phyloP scores from a whole-genome alignment of 2,888 invertebrate genomes.

The Sturmia bella region DNA sequence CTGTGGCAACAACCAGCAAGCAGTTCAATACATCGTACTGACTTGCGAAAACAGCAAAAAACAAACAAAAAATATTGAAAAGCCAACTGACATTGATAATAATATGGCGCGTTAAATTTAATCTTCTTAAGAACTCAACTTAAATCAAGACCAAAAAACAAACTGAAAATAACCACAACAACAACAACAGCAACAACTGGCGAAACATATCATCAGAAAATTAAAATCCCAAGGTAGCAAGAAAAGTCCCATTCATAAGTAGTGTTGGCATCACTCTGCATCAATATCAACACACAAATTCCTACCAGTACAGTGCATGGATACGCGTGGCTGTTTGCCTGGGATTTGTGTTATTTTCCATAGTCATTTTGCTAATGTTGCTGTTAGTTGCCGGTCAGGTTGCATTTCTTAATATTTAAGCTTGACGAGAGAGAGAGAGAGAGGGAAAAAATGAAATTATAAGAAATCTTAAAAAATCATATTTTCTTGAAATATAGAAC shows the following conservation, averaged over 20 bases:
- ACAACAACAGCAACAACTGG: constrained; percentile 19
- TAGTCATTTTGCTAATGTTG: constrained; percentile 59
- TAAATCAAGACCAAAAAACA: constrained; percentile 49
- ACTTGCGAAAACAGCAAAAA: constrained; percentile 6
- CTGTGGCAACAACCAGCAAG: constrained; percentile 35
- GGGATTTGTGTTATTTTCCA: constrained; percentile 40
- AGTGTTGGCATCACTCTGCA: constrained; percentile 69
- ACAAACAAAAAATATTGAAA: constrained; percentile 15
- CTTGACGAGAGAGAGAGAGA: constrained; percentile 1
- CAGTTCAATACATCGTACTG: constrained; percentile 27
- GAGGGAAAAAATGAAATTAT: constrained; percentile 38
- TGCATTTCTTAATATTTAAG: constrained; percentile 38
- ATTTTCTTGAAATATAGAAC: constrained; percentile 60
- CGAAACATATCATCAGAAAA: constrained; percentile 64
- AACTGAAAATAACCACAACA: constrained; percentile 5
- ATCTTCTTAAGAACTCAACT: constrained; percentile 72
- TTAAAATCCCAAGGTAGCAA: constrained; percentile 53
- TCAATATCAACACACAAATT: constrained; percentile 67
- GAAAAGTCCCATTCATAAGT: constrained; percentile 46
- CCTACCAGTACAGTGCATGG: background rate
- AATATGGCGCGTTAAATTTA: constrained; percentile 73
- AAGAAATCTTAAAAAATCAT: constrained; percentile 51
- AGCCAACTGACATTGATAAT: constrained; percentile 71
- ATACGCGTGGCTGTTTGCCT: constrained; percentile 48
- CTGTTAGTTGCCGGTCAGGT: constrained; percentile 36